Evolutionary conservation across 2,113 vertebrate genomes (phyloP).

Genomic region (Scolopax mira): DNA sequence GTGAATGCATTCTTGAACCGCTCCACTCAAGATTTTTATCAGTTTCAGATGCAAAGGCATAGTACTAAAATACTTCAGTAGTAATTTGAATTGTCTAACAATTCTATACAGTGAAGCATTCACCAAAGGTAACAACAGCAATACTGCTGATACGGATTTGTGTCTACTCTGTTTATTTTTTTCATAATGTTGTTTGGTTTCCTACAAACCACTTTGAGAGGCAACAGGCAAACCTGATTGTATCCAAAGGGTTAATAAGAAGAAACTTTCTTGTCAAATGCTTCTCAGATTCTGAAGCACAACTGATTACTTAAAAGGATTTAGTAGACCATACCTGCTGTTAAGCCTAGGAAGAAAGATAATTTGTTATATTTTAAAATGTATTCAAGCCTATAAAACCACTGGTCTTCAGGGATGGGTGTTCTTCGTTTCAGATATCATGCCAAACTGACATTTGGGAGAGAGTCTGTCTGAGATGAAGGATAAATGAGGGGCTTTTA

Average conservation of each 20-base stretch:
- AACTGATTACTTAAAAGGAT: slow-evolving; percentile 1
- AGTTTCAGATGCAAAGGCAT: slow-evolving; percentile 44
- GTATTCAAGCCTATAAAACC: slow-evolving; percentile 33
- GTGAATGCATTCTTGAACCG: slow-evolving; percentile 45
- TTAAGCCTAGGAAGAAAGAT: slow-evolving; percentile 26
- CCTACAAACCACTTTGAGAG: neutral
- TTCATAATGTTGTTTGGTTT: neutral
- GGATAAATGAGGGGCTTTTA: neutral
- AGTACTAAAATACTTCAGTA: slow-evolving; percentile 14
- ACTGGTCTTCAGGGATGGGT: neutral
- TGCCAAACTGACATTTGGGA: slow-evolving; percentile 7
- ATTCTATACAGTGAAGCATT: neutral
- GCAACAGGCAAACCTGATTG: neutral
- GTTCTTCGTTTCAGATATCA: neutral
- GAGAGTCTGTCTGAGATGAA: neutral
- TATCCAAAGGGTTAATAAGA: neutral
- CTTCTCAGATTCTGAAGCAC: neutral
- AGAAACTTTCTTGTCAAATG: neutral
- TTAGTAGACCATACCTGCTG: neutral
- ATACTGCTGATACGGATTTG: neutral
- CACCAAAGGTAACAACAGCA: neutral
- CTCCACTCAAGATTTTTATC: slow-evolving; percentile 22
- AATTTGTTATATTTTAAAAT: slow-evolving; percentile 35
- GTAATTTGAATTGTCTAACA: neutral
- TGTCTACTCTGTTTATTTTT: neutral